Base-by-base conservation (phyloP, 2,888 invertebrate species). In the Drosophila kokeensis region DNA sequence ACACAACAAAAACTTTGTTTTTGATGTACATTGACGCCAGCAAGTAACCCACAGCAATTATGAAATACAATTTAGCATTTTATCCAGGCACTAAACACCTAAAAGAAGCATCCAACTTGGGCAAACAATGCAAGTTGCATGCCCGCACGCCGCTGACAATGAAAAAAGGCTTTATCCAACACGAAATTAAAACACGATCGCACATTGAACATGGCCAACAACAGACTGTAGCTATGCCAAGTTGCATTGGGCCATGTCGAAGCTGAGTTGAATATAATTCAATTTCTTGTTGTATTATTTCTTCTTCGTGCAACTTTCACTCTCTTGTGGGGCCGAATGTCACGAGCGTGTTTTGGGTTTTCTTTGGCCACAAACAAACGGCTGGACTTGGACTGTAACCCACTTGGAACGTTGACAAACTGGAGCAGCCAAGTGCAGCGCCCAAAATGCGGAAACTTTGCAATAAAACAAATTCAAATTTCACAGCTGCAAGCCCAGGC, bases 111-210 rank as follows among this genome's bases (percentile, higher is more conserved):
- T 78, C 80, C 67, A 76, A 76, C 55, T 48, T 70, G 45, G 70
- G 40, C 64, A 68, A 61, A 75, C 72, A 79, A 76, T 74, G 77
- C 71, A 80, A 67, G 78, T 86, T 89, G 84, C 86, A 86, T 89
- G 89, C 89, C 89, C 87, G 88, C 85, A 86, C 85, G 87, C 78
- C 81, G 80, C 89, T 81, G 87, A 85, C 87, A 89, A 85, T 84
- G 87, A 88, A 88, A 81, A 79, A 63, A 62, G 53, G 55, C 66
- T 83, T 85, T 87, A 77, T 85, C 82, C 89, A 86, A 87, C 89
- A 89, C 87, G 86, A 87, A 87, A 87, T 81, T 89, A 87, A 87
- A 87, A 87, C 86, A 89, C 89, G 86, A 87, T 87, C 89, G 84
- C 81, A 80, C 85, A 76, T 82, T 73, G 88, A 79, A 86, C 81